Percentiles rank a stretch among this genome's conserved stretches.
These are phyloP conservation scores for Uropsilus gracilis DNA, from an alignment of 2,113 vertebrate genomes.

Conservation along the genomic window DNA sequence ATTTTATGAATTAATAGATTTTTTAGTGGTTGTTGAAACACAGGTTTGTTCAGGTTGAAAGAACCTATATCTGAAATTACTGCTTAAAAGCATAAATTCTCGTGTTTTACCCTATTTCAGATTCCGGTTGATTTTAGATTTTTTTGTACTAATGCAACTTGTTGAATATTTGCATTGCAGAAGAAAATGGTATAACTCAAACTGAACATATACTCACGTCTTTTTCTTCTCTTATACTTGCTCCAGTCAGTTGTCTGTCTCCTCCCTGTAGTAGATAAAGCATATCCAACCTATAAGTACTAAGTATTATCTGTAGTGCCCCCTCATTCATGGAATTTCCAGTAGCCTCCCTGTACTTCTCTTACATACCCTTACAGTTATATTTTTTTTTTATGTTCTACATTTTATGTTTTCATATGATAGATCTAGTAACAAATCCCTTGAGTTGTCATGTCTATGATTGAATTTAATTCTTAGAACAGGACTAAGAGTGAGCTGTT, in stretches of 20 bases:
- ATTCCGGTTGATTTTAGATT: background rate
- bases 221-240: background rate
- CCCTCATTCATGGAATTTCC: background rate
- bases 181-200: background rate
- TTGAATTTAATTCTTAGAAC: slow-evolving; percentile 27
- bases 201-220: background rate
- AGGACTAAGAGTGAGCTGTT: background rate
- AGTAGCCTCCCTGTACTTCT: background rate
- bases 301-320: too few species aligned
- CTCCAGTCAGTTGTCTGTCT: background rate
- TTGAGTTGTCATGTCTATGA: background rate
- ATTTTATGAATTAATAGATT: background rate
- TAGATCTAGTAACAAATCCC: background rate
- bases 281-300: background rate
- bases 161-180: background rate
- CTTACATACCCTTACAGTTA: background rate
- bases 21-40: slow-evolving; percentile 5
- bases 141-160: background rate
- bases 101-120: background rate
- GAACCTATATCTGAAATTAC: background rate
- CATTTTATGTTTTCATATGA: background rate
- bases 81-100: background rate
- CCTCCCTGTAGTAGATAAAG: background rate
- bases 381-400: background rate
- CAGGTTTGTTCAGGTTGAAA: background rate